phyloP scores from a whole-genome alignment of 2,797 vertebrate genomes.

The Poeciliopsis presidionis region DNA sequence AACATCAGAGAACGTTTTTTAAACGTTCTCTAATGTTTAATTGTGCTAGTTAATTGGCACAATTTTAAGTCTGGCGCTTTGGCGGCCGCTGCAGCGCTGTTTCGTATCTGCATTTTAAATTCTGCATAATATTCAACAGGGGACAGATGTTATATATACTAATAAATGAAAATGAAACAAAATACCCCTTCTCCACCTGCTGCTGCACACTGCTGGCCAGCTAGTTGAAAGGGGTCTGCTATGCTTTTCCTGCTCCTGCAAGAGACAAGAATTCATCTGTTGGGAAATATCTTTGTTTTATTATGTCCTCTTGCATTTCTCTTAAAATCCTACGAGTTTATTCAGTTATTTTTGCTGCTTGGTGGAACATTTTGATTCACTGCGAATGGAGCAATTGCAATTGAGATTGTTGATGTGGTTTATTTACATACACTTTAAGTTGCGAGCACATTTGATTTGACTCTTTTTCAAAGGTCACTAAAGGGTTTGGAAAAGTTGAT shows the following conservation, averaged over 20 bases:
- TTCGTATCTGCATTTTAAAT: background rate
- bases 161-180: background rate
- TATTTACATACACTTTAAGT: too few relatives aligned
- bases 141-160: background rate
- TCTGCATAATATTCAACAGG: background rate
- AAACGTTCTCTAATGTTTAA: too few relatives aligned
- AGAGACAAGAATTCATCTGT: background rate
- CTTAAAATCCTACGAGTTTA: background rate
- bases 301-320: background rate
- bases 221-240: background rate
- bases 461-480: too few relatives aligned
- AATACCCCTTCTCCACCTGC: background rate
- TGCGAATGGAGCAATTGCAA: background rate
- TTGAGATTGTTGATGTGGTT: too few relatives aligned
- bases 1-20: background rate
- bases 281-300: background rate
- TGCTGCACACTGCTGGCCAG: slow-evolving; percentile 3
- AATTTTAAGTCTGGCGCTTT: background rate
- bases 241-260: background rate
- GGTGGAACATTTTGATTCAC: background rate
- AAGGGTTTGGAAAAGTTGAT: too few relatives aligned
- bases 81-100: background rate
- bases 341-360: background rate
- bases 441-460: too few relatives aligned
- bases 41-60: background rate